Base-by-base conservation (phyloP, 2,888 invertebrate genomes). In the Mesochorus sp. region DNA sequence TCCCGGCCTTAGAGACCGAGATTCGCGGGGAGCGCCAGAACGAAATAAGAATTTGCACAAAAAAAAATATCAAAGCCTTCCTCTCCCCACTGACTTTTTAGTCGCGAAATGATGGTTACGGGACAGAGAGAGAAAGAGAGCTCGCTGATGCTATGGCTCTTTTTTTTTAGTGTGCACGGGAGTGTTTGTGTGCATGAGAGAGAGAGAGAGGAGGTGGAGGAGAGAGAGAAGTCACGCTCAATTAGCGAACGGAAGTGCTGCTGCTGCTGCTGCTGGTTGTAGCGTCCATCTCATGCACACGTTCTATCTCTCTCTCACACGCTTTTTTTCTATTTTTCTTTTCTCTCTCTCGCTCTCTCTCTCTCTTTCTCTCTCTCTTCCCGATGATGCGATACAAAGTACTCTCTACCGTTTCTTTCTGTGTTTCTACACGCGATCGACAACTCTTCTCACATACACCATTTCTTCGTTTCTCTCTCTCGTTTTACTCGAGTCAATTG, bases 161-260 rank as follows among this genome's bases (percentile, higher is more conserved):
- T n/a, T n/a, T n/a, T n/a, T n/a, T 37, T 37, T 37, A n/a, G 10
- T 37, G 37, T n/a, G 37, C 19, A 42, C 28, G 12, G 19, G 49
- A 28, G 21, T 34, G 53, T 17, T 47, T 21, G 12, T 39, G 42
- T 24, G 61, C n/a, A 26, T 14, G 53, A 53, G 44, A 55, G 21
- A 28, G 47, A 5, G 26, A 53, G 31, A 39, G 19, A 12, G 31
- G 17, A 6, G 37, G 47, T 26, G 44, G 47, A 49, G 53, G 24
- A 68, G 61, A 59, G 71, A 64, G 76, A 82, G 79, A 81, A 83
- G 79, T 83, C 84, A 80, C 83, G 82, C 82, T 86, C 81, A 85
- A 86, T 87, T 82, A 86, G 82, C 82, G 77, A 84, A 85, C 84
- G 83, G 82, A 84, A 82, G 83, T 87, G 74, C 73, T 77, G 67